Evolutionary conservation across 1,140 invertebrate genomes (phyloP), one percentile per base, ranked within the genome.

Genomic region (Euwallacea fornicatus): DNA sequence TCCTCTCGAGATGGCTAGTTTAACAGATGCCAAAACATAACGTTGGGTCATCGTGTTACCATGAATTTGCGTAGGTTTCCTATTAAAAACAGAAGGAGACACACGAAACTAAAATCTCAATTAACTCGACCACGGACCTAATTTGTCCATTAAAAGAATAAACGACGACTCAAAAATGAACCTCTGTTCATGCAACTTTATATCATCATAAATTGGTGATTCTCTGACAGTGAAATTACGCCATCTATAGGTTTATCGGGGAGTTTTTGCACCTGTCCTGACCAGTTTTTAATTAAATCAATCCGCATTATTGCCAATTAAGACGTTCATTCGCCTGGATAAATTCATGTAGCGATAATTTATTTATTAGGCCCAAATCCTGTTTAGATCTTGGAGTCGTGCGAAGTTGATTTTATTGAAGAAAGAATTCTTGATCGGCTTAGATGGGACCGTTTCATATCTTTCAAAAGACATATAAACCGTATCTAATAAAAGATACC

Each of bases 401-500:
- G 11, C 11, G 15, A 11, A 59, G 10, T 59, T 59, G n/a, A 15
- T 4, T 33, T 15, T 13, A 13, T 21, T 15, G 10, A 59, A 59
- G 21, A 59, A 21, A 10, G n/a, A 63, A 46, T 63, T 63, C 33
- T 15, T 46, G 43, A 46, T 46, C 41, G 42, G n/a, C n/a, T 9
- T 13, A 46, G 33, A 7, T 10, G 46, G 42, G 42, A 42, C 9
- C 50, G 41, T 65, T 53, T 65, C 63, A 65, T 65, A 65, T 65
- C 46, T 65, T 47, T 65, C 63, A 15, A 55, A 65, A 55, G 63
- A 43, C 46, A 65, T 16, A 66, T 66, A 58, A 66, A 65, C 63
- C 63, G 63, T 65, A 54, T 54, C 63, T 65, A 54, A 54, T 65
- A 65, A 65, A 50, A 41, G 63, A 65, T 56, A 16, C 41, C 33